Evolutionary conservation across 2,888 invertebrate species (phyloP), one percentile per base, ranked within the genome.

Genomic region (Hypolimnas misippus): DNA sequence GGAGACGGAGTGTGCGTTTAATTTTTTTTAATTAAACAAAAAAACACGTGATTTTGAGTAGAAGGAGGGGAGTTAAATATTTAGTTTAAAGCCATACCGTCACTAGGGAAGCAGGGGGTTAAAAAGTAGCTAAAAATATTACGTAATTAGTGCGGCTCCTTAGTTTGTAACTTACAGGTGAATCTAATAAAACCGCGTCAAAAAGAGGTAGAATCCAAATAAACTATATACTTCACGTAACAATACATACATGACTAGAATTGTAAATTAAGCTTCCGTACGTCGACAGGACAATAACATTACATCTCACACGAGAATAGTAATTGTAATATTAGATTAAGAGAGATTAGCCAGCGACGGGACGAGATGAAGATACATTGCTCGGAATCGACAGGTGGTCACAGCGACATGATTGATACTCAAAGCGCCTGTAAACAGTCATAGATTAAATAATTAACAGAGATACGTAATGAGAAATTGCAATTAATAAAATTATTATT

Each of bases 351-450:
- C 71, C 75, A 78, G 78, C 75, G 81, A 81, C 80, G 70, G 68
- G 62, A 72, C 72, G 68, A 76, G 80, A 86, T 81, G 84, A 85
- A 89, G 89, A 89, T 86, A 78, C 82, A 89, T 89, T 77, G 84
- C 79, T 67, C 68, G 73, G 74, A 79, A 84, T 86, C 86, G 89
- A 89, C 87, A 89, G 86, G 88, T 88, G 84, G 83, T 79, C 73
- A 73, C 72, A 73, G 70, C 58, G 70, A 74, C 83, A 85, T 88
- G 88, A 89, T 87, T 82, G 86, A 89, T 88, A 76, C 17, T 55
- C 35, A 17, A 50, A 21, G 44, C 12, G 57, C 35, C 42, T 55
- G 57, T 61, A 8, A 49, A 29, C 25, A 7, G 49, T 29, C 49
- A 49, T 49, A 49, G 49, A 49, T 49, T 49, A 49, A n/a, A n/a